A percentile compares a stretch with the other conserved stretches of the same genome.
Evolutionary conservation across 2,797 vertebrate genomes (phyloP).

Genomic region (Delichon dasypus): DNA sequence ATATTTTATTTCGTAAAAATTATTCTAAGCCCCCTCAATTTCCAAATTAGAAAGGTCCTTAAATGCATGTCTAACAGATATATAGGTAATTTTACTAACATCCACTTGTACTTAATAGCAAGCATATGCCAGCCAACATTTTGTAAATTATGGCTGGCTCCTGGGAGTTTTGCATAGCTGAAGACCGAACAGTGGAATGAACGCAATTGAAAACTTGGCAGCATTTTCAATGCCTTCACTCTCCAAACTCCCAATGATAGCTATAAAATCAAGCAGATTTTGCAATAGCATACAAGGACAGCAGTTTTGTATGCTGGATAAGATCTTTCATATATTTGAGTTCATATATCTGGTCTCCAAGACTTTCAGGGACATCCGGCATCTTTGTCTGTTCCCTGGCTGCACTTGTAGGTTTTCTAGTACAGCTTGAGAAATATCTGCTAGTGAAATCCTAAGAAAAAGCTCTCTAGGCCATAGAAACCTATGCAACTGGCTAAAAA

Average conservation of each 20-base stretch:
- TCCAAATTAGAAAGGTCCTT: not conserved
- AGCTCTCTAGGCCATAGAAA: not conserved
- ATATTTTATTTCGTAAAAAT: not conserved
- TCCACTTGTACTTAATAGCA: not conserved
- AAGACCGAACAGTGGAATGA: not conserved
- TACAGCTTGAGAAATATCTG: not conserved
- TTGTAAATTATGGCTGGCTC: not conserved
- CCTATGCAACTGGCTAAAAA: not conserved
- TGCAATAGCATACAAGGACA: not conserved
- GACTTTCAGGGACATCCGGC: not conserved
- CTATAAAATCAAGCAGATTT: not conserved
- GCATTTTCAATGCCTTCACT: not conserved
- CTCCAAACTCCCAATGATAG: not conserved
- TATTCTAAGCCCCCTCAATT: not conserved
- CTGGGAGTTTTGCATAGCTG: not conserved
- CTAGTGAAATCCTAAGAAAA: not conserved
- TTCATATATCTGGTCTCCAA: not conserved
- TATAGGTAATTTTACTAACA: not conserved
- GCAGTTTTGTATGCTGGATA: not conserved
- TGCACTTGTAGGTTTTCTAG: not conserved
- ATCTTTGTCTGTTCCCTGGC: not conserved
- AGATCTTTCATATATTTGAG: not conserved
- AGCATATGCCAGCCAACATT: not conserved
- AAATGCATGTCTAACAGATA: not conserved
- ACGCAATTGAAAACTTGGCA: conserved; percentile 17